A percentile compares a stretch with the other conserved stretches of the same genome.
Evolutionary conservation across 2,888 invertebrate genomes (phyloP).

Genomic region (Dasypolia templi): DNA sequence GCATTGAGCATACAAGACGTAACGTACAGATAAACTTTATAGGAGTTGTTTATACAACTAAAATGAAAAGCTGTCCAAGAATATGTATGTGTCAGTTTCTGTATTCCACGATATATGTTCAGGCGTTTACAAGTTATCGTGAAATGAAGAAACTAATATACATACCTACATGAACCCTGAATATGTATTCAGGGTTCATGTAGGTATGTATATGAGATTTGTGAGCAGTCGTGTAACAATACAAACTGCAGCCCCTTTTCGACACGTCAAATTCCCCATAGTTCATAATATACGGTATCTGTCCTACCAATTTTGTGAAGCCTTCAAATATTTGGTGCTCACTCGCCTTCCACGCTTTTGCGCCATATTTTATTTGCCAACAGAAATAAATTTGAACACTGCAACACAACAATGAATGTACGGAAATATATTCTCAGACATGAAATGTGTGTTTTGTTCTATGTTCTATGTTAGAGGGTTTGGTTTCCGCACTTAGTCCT

Average conservation of each 20-base stretch:
- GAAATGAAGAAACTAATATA: no score
- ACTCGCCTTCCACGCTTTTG: not conserved
- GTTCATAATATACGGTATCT: not conserved
- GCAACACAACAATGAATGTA: not conserved
- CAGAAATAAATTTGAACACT: conserved; percentile 24
- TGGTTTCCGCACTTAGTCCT: no score
- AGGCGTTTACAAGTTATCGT: no score
- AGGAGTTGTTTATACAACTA: no score
- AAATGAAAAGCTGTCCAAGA: not conserved
- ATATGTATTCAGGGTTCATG: no score
- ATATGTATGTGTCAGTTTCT: not conserved
- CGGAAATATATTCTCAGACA: no score
- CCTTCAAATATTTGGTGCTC: conserved; percentile 14
- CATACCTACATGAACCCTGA: not conserved
- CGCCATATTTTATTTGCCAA: conserved; percentile 34
- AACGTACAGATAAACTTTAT: no score
- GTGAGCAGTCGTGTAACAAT: not conserved
- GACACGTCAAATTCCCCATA: not conserved
- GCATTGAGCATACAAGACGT: no score
- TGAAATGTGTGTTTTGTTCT: no score
- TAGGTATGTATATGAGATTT: no score
- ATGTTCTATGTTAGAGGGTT: no score
- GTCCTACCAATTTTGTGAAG: not conserved
- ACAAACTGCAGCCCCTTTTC: not conserved
- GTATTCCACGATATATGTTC: not conserved